Conservation (phyloP, 2,797 vertebrate genomes). For the Siniperca obscura region DNA sequence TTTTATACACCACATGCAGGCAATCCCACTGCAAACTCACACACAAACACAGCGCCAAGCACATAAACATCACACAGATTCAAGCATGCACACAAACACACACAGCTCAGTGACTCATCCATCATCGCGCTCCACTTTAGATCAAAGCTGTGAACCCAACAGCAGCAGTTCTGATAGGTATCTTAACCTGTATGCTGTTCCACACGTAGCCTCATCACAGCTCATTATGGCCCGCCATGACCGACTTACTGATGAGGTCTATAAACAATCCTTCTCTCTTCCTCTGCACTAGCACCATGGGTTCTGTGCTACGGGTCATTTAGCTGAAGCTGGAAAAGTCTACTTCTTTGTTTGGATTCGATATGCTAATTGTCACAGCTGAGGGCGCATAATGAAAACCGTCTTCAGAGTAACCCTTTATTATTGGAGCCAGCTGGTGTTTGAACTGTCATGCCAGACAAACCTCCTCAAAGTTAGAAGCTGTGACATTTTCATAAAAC, state of each 20-base stretch:
- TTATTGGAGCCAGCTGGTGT: neutral
- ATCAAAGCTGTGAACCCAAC: slow-evolving; percentile 51
- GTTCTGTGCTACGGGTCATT: slow-evolving; percentile 51
- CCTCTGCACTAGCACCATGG: neutral
- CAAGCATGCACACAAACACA: slow-evolving; percentile 17
- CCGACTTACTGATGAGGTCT: slow-evolving; percentile 22
- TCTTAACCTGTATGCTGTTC: slow-evolving; percentile 60
- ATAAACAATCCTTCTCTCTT: slow-evolving; percentile 38
- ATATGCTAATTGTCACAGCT: slow-evolving; percentile 44
- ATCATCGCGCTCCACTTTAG: slow-evolving; percentile 18
- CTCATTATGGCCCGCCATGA: slow-evolving; percentile 51
- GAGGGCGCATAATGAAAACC: slow-evolving; percentile 29
- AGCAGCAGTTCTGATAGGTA: slow-evolving; percentile 47
- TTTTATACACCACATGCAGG: too few species aligned
- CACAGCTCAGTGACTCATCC: slow-evolving; percentile 26
- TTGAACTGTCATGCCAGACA: neutral
- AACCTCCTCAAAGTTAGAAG: neutral
- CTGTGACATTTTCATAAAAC: slow-evolving; percentile 4
- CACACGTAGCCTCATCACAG: slow-evolving; percentile 69
- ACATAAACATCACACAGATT: slow-evolving; percentile 18
- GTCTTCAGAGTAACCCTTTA: neutral
- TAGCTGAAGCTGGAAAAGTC: slow-evolving; percentile 39
- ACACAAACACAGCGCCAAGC: neutral
- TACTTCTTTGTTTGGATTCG: slow-evolving; percentile 38
- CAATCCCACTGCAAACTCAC: neutral